Conservation (phyloP, 2,113 vertebrate species). For the Dendropsophus ebraccatus region DNA sequence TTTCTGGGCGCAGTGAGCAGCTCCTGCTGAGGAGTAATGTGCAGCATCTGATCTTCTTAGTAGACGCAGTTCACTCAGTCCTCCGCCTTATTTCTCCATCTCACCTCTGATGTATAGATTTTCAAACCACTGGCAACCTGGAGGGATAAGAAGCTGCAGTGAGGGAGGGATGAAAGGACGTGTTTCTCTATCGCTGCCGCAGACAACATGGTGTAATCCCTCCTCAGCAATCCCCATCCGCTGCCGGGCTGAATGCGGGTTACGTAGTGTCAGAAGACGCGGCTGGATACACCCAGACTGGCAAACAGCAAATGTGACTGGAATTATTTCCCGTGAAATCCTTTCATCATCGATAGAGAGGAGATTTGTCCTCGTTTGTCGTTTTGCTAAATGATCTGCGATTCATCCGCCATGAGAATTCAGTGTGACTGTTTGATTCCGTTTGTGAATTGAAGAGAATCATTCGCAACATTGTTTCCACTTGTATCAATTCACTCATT, state of each 20-base stretch:
- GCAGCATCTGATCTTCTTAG: constrained; percentile 39
- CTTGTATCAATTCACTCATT: too few species aligned
- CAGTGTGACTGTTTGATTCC: too few species aligned
- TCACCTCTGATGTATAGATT: constrained; percentile 27
- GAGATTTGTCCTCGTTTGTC: too few species aligned
- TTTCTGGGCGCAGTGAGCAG: constrained; percentile 8
- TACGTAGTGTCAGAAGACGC: background rate
- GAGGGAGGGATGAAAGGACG: constrained; percentile 27
- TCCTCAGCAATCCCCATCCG: background rate
- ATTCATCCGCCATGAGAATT: too few species aligned
- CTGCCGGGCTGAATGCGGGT: background rate
- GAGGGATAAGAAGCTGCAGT: constrained; percentile 31
- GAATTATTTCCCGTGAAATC: background rate
- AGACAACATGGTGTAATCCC: constrained; percentile 20
- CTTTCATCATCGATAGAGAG: background rate
- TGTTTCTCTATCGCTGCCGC: background rate
- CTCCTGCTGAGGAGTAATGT: constrained; percentile 31
- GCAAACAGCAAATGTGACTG: background rate
- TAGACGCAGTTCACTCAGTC: background rate
- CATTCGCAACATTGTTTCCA: too few species aligned
- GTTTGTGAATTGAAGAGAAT: too few species aligned
- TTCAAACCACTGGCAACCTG: constrained; percentile 23
- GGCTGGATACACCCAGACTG: background rate
- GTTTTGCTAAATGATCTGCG: too few species aligned
- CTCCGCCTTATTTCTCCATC: constrained; percentile 22